Evolutionary conservation across 2,888 invertebrate species (phyloP).

Genomic region (Sinopyrophorus schimmeli): DNA sequence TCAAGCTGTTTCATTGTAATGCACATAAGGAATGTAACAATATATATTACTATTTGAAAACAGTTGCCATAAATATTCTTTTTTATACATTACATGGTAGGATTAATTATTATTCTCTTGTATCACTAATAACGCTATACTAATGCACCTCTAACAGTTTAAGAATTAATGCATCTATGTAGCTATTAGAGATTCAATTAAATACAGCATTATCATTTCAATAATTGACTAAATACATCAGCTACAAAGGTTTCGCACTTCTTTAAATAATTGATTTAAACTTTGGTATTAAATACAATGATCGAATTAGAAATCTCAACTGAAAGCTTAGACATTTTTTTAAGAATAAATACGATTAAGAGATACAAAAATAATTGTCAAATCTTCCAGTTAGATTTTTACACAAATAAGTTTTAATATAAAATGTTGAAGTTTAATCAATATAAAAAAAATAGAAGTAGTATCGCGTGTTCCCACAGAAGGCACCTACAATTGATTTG

Average conservation of each 20-base stretch:
- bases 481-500: slow-evolving; percentile 11
- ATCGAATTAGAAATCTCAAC: too few species aligned
- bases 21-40: slow-evolving; percentile 45
- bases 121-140: slow-evolving; percentile 26
- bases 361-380: too few species aligned
- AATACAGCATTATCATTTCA: slow-evolving; percentile 8
- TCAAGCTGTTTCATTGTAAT: slow-evolving; percentile 35
- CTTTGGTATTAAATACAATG: slow-evolving; percentile 20
- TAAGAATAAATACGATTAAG: too few species aligned
- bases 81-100: slow-evolving; percentile 19
- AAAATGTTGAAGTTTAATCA: too few species aligned
- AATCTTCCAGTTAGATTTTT: too few species aligned
- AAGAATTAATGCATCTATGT: not conserved
- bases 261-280: slow-evolving; percentile 7
- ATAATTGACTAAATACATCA: slow-evolving; percentile 24
- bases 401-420: too few species aligned
- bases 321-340: too few species aligned
- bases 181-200: slow-evolving; percentile 9
- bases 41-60: slow-evolving; percentile 31
- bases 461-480: slow-evolving; percentile 11
- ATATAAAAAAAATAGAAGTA: too few species aligned
- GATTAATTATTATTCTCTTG: slow-evolving; percentile 24
- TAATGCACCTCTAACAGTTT: slow-evolving; percentile 9
- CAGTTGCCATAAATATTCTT: slow-evolving; percentile 35
- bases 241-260: slow-evolving; percentile 2